A percentile compares a stretch with the other conserved stretches of the same genome.
Evolutionary conservation across 2,113 vertebrate species (phyloP).

Genomic region (Cephalopterus ornatus): DNA sequence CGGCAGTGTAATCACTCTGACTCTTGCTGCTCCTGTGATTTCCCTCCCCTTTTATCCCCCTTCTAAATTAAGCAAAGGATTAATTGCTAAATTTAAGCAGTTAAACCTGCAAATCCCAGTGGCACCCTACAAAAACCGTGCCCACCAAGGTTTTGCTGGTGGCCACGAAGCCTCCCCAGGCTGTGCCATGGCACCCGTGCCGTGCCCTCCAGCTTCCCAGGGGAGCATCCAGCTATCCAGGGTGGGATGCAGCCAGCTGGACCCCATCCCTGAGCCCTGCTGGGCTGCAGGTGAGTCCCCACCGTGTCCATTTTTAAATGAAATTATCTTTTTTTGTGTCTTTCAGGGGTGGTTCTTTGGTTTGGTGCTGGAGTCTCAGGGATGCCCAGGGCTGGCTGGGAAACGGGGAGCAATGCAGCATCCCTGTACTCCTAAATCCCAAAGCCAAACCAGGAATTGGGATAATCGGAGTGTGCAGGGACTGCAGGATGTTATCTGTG

Average conservation of each 20-base stretch:
- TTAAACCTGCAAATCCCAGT: background rate
- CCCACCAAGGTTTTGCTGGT: background rate
- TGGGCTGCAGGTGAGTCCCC: background rate
- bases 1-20: background rate
- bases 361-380: background rate
- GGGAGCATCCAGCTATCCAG: background rate
- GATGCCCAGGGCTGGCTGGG: background rate
- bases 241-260: background rate
- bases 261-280: accelerated
- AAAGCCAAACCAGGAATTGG: background rate
- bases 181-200: background rate
- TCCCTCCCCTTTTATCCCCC: background rate
- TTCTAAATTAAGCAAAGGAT: background rate
- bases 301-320: accelerated
- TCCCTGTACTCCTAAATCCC: background rate
- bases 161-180: accelerated
- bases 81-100: constrained; percentile 3
- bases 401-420: background rate
- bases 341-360: accelerated
- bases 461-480: background rate
- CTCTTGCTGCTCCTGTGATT: background rate
- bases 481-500: background rate
- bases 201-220: background rate
- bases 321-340: accelerated
- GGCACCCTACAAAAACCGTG: background rate